Base-by-base conservation (phyloP, 2,888 invertebrate genomes). In the Helleia helle region DNA sequence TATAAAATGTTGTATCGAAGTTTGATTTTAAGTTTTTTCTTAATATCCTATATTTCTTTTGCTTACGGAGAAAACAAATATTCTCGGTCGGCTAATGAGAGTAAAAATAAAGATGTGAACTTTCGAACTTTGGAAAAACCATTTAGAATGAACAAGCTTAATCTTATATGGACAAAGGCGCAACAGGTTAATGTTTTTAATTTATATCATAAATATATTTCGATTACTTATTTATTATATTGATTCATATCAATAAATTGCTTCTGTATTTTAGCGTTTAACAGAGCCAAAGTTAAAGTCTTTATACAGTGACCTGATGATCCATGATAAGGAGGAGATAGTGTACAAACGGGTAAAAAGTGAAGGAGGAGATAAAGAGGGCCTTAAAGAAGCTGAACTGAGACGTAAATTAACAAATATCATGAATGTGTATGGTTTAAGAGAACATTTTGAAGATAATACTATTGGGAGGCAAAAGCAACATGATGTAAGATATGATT, bases 251-350 rank as follows among this genome's bases (percentile, higher is more conserved):
- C n/a, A 29, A 9, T 13, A 24, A 5, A n/a, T 31, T 11, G 31
- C 26, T 18, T 8, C 26, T 37, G 38, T 34, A 38, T 66, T 71
- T 6, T 61, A 95, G 96, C 88, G 93, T 45, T 68, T 97, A 27
- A 91, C 94, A 3, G 93, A 94, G 59, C 87, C 91, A 0, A 95
- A 95, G 69, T 72, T 97, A 17, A 93, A 93, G 59, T 94, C 94
- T 0, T 66, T 97, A 12, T 95, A 93, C 63, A 93, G 93, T 62
- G 97, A 97, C 60, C 76, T 97, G 4, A 94, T 93, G 81, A 88
- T 96, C 29, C 97, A 97, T 47, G 97, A 97, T 61, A 96, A 96
- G 79, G 93, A 95, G 69, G 96, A 97, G 80, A 84, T 96, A 24
- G 89, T 91, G 0, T 89, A 90, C 68, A 97, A 97, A 68, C 90